Percentiles rank a stretch among this genome's conserved stretches.
Evolutionary conservation across 1,140 invertebrate genomes (phyloP).

Genomic region (Aleiodes sp.): DNA sequence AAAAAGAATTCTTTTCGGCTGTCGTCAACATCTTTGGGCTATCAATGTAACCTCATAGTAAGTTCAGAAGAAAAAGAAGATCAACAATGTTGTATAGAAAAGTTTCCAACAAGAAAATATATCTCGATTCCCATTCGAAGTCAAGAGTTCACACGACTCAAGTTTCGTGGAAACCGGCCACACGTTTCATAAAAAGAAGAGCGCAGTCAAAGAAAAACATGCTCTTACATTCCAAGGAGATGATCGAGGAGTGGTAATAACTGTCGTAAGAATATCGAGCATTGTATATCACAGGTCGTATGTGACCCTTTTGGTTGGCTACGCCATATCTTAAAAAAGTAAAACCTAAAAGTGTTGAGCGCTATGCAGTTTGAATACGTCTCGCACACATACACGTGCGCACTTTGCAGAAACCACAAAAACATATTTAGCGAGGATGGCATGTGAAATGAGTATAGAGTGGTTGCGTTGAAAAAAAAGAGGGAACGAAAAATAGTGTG

Average conservation of each 20-base stretch:
- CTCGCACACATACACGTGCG: conserved; percentile 1
- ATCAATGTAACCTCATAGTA: background rate
- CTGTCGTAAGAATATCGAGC: conserved; percentile 24
- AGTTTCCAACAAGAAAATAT: too few species aligned
- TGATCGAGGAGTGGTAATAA: conserved; percentile 30
- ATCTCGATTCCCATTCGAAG: background rate
- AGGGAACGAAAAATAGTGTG: conserved; percentile 1
- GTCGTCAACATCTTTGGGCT: background rate
- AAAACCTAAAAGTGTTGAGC: background rate
- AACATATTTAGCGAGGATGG: conserved; percentile 7
- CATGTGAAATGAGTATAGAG: conserved; percentile 7
- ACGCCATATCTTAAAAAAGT: background rate
- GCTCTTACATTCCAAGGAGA: conserved; percentile 20
- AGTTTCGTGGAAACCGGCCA: background rate
- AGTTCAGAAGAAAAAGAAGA: background rate
- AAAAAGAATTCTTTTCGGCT: background rate
- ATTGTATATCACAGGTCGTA: conserved; percentile 15
- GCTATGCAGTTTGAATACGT: background rate
- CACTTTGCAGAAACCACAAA: conserved; percentile 10
- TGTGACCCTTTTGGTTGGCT: background rate
- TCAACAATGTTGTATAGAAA: too few species aligned
- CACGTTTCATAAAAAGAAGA: background rate
- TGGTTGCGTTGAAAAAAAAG: background rate
- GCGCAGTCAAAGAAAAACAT: background rate
- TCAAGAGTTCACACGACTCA: conserved; percentile 8